These are phyloP conservation scores for Embiotoca jacksoni DNA, from an alignment of 2,113 vertebrate species.

Conservation along the genomic window DNA sequence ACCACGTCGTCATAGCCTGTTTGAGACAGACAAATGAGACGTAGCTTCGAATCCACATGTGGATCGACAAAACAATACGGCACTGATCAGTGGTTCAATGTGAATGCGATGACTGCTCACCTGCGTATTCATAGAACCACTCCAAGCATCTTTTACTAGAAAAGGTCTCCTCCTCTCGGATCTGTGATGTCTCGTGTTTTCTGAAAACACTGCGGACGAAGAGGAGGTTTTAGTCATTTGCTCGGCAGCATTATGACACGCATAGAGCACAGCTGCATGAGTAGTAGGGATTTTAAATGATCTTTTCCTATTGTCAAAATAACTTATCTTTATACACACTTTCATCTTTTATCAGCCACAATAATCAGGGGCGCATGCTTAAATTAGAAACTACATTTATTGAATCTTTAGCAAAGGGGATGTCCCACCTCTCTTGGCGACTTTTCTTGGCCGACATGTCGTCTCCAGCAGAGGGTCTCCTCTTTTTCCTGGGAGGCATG, in stretches of 20 bases:
- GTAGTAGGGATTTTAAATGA: too few species aligned
- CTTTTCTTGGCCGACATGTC: constrained; percentile 98
- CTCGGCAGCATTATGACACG: too few species aligned
- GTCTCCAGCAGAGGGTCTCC: constrained; percentile 96
- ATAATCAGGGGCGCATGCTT: neutral
- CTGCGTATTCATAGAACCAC: constrained; percentile 99
- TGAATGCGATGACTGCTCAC: constrained; percentile 72
- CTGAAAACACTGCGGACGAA: constrained; percentile 91
- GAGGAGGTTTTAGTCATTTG: constrained; percentile 38
- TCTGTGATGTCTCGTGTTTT: constrained; percentile 94
- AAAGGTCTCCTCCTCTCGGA: constrained; percentile 95
- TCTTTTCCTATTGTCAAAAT: neutral
- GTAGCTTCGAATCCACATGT: neutral
- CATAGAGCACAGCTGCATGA: too few species aligned
- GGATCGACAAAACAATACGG: neutral
- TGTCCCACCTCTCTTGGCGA: constrained; percentile 93
- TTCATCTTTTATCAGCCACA: neutral
- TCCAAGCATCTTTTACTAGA: constrained; percentile 98
- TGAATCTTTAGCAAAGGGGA: neutral
- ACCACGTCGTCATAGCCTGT: constrained; percentile 95
- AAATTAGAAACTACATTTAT: neutral
- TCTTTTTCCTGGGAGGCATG: constrained; percentile 99
- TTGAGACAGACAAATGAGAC: constrained; percentile 31
- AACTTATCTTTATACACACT: too few species aligned
- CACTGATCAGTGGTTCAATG: neutral